These are phyloP conservation scores for Eospalax fontanierii DNA, from an alignment of 2,797 vertebrate species.

Conservation along the genomic window DNA sequence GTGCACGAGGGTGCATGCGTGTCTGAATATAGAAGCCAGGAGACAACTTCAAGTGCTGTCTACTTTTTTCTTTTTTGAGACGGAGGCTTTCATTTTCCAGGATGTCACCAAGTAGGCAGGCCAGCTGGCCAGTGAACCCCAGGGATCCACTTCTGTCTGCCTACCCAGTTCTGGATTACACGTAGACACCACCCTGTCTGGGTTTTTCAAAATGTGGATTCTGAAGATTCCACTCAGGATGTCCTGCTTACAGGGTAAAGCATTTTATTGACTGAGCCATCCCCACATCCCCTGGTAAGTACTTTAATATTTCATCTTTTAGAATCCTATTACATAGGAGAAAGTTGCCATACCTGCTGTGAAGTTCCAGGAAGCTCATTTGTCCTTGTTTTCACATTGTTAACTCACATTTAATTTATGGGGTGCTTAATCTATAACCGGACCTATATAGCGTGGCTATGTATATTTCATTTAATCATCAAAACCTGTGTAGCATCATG, in stretches of 20 bases:
- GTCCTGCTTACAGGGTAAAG: no score
- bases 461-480: neutral
- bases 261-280: no score
- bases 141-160: no score
- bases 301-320: constrained; percentile 12
- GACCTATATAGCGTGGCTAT: neutral
- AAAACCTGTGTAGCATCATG: neutral
- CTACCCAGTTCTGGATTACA: no score
- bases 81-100: no score
- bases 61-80: neutral
- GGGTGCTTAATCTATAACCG: neutral
- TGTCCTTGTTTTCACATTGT: neutral
- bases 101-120: no score
- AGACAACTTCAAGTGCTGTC: no score
- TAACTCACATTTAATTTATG: neutral
- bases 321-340: neutral
- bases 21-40: neutral
- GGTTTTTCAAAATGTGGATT: no score
- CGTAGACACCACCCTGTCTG: no score
- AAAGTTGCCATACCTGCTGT: neutral
- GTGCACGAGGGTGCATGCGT: neutral
- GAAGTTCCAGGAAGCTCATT: neutral
- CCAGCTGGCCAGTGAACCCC: no score
- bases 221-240: no score
- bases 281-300: neutral